These are phyloP conservation scores for Eudemis profundana DNA, from an alignment of 2,888 invertebrate species.

Conservation along the genomic window DNA sequence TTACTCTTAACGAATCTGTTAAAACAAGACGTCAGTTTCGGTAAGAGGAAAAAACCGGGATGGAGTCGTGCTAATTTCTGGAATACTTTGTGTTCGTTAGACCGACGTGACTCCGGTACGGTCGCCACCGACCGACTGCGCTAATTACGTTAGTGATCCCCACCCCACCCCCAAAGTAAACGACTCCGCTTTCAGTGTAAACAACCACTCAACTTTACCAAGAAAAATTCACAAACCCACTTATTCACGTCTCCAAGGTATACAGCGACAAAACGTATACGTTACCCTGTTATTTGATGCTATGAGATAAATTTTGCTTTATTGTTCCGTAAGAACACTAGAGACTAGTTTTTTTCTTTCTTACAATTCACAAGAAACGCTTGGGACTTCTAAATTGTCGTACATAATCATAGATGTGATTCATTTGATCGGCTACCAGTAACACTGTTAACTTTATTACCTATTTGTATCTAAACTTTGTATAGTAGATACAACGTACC, in stretches of 20 bases:
- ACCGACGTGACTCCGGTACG: constrained; percentile 60
- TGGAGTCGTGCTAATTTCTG: constrained; percentile 39
- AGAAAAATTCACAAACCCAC: constrained; percentile 81
- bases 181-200: constrained; percentile 80
- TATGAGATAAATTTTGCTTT: constrained; percentile 34
- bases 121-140: constrained; percentile 63
- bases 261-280: constrained; percentile 62
- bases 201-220: constrained; percentile 78
- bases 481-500: not conserved
- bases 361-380: not conserved
- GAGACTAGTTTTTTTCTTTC: not conserved
- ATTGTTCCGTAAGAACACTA: constrained; percentile 11
- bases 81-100: constrained; percentile 46
- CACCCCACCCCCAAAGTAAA: constrained; percentile 70
- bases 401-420: too few relatives aligned
- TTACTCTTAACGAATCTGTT: constrained; percentile 22
- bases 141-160: constrained; percentile 80
- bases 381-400: not conserved
- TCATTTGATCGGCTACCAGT: too few relatives aligned
- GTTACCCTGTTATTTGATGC: constrained; percentile 35
- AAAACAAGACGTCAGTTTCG: constrained; percentile 36
- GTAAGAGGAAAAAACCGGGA: constrained; percentile 33
- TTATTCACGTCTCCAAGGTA: constrained; percentile 77
- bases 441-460: too few relatives aligned
- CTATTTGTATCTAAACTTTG: not conserved